Conservation (phyloP, 1,140 invertebrate species). For the Bombus terrestris region DNA sequence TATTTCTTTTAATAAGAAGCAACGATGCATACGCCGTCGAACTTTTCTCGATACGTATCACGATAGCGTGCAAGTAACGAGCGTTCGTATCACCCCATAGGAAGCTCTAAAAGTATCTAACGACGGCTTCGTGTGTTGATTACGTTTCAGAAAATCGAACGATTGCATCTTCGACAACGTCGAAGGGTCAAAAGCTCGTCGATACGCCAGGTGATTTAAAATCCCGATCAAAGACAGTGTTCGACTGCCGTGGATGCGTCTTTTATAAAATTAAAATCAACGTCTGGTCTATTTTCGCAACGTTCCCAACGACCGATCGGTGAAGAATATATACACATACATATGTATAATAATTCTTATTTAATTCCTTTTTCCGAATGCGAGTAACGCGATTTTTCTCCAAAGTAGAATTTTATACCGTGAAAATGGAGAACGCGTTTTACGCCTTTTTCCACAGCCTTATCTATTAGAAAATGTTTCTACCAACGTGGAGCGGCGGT, state of each 20-base stretch:
- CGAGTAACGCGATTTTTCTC: too few relatives aligned
- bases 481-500: too few relatives aligned
- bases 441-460: too few relatives aligned
- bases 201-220: not conserved
- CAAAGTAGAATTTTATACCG: not conserved
- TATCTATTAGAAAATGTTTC: too few relatives aligned
- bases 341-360: too few relatives aligned
- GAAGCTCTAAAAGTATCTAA: slow-evolving; percentile 18
- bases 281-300: too few relatives aligned
- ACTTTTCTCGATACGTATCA: not conserved
- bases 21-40: not conserved
- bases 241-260: too few relatives aligned
- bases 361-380: too few relatives aligned
- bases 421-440: not conserved
- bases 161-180: not conserved
- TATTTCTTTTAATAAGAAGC: not conserved
- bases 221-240: not conserved
- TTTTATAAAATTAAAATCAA: too few relatives aligned
- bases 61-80: too few relatives aligned
- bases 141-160: slow-evolving; percentile 22
- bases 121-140: slow-evolving; percentile 24
- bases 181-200: not conserved
- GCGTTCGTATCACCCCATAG: not conserved
- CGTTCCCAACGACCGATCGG: too few relatives aligned
- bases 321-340: too few relatives aligned